These are phyloP conservation scores for Ectropis crepuscularia DNA, from an alignment of 2,888 invertebrate genomes.

Conservation along the genomic window DNA sequence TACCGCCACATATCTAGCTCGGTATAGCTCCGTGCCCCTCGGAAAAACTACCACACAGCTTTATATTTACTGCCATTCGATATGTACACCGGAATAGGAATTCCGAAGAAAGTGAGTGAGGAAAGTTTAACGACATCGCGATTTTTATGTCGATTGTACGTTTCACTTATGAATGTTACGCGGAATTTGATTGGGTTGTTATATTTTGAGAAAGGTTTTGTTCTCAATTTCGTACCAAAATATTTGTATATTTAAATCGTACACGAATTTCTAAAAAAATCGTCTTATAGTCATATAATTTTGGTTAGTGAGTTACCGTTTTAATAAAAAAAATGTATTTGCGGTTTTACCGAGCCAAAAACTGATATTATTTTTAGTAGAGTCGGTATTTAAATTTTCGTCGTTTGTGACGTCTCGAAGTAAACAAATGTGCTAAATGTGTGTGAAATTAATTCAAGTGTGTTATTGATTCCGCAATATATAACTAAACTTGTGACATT, in stretches of 20 bases:
- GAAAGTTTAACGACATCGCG: slow-evolving; percentile 41
- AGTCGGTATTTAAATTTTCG: too few species aligned
- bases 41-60: slow-evolving; percentile 74
- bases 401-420: too few species aligned
- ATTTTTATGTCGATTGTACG: slow-evolving; percentile 36
- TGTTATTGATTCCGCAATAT: too few species aligned
- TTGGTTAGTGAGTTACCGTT: too few species aligned
- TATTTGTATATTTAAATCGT: neutral
- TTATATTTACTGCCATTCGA: slow-evolving; percentile 66
- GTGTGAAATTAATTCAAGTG: too few species aligned
- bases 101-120: slow-evolving; percentile 50
- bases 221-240: neutral
- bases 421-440: too few species aligned
- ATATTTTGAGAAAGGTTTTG: slow-evolving; percentile 2
- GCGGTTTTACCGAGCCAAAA: too few species aligned
- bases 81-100: slow-evolving; percentile 51
- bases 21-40: slow-evolving; percentile 48
- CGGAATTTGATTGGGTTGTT: slow-evolving; percentile 12
- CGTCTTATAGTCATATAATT: too few species aligned
- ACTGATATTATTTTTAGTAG: too few species aligned
- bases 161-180: slow-evolving; percentile 16
- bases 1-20: slow-evolving; percentile 48
- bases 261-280: too few species aligned
- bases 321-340: too few species aligned
- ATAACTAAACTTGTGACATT: too few species aligned